Evolutionary conservation across 2,888 invertebrate species (phyloP), one percentile per base, ranked within the genome.

Genomic region (Pyrgus malvae): DNA sequence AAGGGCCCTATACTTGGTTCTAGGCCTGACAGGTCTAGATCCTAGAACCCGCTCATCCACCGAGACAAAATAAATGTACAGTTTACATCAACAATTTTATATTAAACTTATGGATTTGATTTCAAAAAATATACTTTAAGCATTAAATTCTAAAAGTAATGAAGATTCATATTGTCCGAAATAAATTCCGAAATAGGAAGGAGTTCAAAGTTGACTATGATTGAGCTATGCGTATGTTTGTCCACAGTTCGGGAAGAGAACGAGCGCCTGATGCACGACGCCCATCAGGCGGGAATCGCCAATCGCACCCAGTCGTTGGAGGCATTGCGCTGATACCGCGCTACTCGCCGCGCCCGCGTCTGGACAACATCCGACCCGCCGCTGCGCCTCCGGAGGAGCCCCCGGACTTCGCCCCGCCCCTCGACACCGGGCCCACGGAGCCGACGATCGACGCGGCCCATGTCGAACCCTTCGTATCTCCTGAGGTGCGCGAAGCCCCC

Each of bases 181-280:
- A 21, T 11, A 29, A 29, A 29, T 33, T 14, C 1, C 14, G 33
- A 6, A 14, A 14, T 33, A 14, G 8, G 23, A 23, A 25, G 29
- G 19, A 29, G 11, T 29, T 5, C 2, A 21, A 21, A 14, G 17
- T 40, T 55, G 42, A 60, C 50, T 60, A 74, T 74, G 80, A 73
- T 86, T 82, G 83, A 86, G 83, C 80, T 61, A 57, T 25, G 2
- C 6, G 12, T 12, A 6, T 45, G 62, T 70, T 90, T 87, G 88
- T 86, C 92, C 92, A 67, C 93, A 96, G 96, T 96, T 82, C 95
- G 96, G 70, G 95, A 95, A 90, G 95, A 96, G 91, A 96, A 96
- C 91, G 96, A 96, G 91, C 95, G 95, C 85, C 91, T 96, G 87
- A 92, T 96, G 91, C 92, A 92, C 81, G 95, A 95, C 87, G 95